Base-by-base conservation (phyloP, 2,888 invertebrate species). In the Eristalis pertinax region DNA sequence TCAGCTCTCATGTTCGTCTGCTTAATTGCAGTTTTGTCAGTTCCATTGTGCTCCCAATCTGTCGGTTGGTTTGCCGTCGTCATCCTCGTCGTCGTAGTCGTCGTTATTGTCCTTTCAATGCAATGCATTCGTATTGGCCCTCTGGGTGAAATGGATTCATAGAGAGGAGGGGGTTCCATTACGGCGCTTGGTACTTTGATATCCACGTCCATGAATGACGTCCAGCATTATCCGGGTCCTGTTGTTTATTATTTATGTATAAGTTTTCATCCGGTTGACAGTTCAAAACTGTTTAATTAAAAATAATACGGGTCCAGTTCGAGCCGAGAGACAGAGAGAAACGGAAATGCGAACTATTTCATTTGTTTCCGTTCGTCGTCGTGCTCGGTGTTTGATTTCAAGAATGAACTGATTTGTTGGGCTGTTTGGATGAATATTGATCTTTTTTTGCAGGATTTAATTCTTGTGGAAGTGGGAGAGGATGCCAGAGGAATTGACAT, bases 11-110 rank as follows among this genome's bases (percentile, higher is more conserved):
- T 84, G 76, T 81, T 84, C 63, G 63, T 81, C 63, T 62, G 76
- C 68, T 85, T 85, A 81, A 81, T 81, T 81, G 76, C 76, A 63
- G 72, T 80, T 84, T 84, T 84, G 76, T 81, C 84, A 76, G 70
- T 72, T 68, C 50, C 76, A 81, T 73, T 81, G 72, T 85, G 84
- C 62, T 72, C 84, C 70, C 84, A 85, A 85, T 85, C 76, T 81
- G 84, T 85, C 81, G 43, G 43, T 58, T 19, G 50, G 50, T 50
- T 19, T 19, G 43, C 60, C 43, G 65, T 50, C 67, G 72, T 84
- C 41, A 38, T 38, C 38, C 38, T 41, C 41, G 13, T 13, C 41
- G n/a, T 50, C n/a, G n/a, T 50, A 1, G n/a, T 50, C n/a, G n/a
- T 50, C 7, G 19, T 8, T 76, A 76, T 81, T 85, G 76, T 85